Base-by-base conservation (phyloP, 92 coral and sea anemone species). In the Desmophyllum pertusum region DNA sequence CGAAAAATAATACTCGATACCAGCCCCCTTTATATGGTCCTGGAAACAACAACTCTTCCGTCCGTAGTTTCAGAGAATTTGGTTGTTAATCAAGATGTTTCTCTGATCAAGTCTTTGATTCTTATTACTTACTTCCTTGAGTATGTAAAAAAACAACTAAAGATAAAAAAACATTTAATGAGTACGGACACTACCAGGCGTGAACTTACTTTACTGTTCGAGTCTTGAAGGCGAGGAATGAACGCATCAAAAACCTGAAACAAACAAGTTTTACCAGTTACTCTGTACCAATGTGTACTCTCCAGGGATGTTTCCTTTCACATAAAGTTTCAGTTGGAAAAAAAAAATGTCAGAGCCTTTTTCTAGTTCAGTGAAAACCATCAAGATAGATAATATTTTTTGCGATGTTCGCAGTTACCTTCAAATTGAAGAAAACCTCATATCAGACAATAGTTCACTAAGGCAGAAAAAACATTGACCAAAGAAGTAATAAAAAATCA, bases 171-270 rank as follows among this genome's bases (percentile, higher is more conserved):
- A 25, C 29, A 46, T 2, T 29, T 1, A 15, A 73, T 73, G 23
- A 52, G 6, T 29, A 53, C 4, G 31, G 21, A 37, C 43, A n/a
- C 74, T 74, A 46, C 23, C 48, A 33, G 39, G n/a, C 18, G 9
- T 29, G 1, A 73, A 18, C 92, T 37, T 51, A 96, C 99, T 98
- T 96, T 96, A 84, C 98, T 96, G 80, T 96, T 96, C n/a, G 95
- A 83, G 84, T 96, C 99, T 63, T 89, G 85, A 21, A 96, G 98
- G 13, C 99, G 96, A 36, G 95, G 98, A 46, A 93, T 82, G 61
- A 90, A 94, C 41, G 87, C 93, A 80, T 96, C 99, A 75, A 96
- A 91, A 14, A 89, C 94, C 99, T 94, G 79, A 19, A 40, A 77
- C 88, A 55, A 50, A 27, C 15, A 73, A 18, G 65, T 10, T 55